Evolutionary conservation across 2,797 vertebrate species (phyloP), one percentile per base, ranked within the genome.

Genomic region (Malurus leucopterus): DNA sequence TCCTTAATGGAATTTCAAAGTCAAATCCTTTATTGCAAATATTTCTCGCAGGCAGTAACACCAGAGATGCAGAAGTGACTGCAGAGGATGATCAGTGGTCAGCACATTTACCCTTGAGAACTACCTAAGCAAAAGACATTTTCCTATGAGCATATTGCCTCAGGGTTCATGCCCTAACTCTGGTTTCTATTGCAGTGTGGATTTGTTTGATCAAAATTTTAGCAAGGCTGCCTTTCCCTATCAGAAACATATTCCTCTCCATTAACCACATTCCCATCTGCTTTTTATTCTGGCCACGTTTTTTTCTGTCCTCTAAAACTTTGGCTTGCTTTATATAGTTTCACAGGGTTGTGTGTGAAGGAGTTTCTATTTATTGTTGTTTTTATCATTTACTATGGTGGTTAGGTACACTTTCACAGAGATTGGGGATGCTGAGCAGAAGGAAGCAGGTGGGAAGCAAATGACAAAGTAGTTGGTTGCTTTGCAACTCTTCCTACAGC

Each of bases 401-500:
- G 34, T 90, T 69, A 59, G 61, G 40, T 47, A 19, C 47, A 81
- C 40, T 46, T 68, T 77, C 1, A 0, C 54, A 61, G 61, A 58
- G n/a, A 55, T 2, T 1, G 6, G 64, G 49, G 50, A 17, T 59
- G 38, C 29, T n/a, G 79, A 90, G 71, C 76, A 83, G 44, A 61
- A 84, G 38, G 75, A 57, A 14, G 5, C 30, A 32, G n/a, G n/a
- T 73, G 70, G 79, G 55, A 92, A 72, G 34, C 26, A 85, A 70
- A 84, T 46, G 54, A 27, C 30, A 49, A 81, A 84, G 54, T 14
- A 53, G 27, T 43, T 41, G 30, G 30, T 73, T 86, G 63, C 78
- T 91, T 78, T 93, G 72, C 79, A 90, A 22, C 53, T 85, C 69
- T 84, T 90, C 47, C 68, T 65, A 55, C 51, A 73, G 74, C 50